Percentiles rank a stretch among this genome's conserved stretches.
Conservation (phyloP, 2,797 vertebrate genomes). For the Mus caroli region DNA sequence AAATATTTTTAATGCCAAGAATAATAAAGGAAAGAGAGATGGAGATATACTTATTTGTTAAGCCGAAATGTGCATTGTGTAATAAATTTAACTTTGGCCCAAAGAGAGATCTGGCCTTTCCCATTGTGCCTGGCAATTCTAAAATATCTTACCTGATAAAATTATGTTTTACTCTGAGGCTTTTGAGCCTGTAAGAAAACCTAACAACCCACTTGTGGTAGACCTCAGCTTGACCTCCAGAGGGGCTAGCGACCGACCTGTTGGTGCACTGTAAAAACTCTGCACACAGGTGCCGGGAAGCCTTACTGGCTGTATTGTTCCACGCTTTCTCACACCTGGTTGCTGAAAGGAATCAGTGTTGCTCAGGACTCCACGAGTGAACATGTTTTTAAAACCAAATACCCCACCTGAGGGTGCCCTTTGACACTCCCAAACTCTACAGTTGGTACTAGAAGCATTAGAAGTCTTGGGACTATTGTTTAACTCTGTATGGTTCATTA, state of each 20-base stretch:
- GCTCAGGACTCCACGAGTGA: neutral
- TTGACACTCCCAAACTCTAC: neutral
- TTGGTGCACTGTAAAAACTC: neutral
- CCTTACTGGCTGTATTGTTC: neutral
- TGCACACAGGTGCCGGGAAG: neutral
- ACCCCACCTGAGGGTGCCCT: neutral
- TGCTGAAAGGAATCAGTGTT: neutral
- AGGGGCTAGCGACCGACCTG: neutral
- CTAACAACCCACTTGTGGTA: neutral
- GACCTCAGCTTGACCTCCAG: neutral
- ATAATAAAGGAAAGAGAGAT: neutral
- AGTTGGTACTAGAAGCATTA: neutral
- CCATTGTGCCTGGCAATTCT: neutral
- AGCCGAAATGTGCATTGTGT: neutral
- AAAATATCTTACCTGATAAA: neutral
- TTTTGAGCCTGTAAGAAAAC: neutral
- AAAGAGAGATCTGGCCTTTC: neutral
- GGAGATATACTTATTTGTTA: neutral
- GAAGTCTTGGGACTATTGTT: neutral
- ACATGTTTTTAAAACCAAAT: neutral
- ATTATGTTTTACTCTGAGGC: neutral
- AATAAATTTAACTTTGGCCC: neutral
- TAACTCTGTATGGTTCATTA: neutral
- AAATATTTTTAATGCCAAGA: conserved; percentile 1
- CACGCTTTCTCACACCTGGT: neutral